Percentiles rank a stretch among this genome's conserved stretches.
Evolutionary conservation across 2,797 vertebrate genomes (phyloP).

Genomic region (Arvicola amphibius): DNA sequence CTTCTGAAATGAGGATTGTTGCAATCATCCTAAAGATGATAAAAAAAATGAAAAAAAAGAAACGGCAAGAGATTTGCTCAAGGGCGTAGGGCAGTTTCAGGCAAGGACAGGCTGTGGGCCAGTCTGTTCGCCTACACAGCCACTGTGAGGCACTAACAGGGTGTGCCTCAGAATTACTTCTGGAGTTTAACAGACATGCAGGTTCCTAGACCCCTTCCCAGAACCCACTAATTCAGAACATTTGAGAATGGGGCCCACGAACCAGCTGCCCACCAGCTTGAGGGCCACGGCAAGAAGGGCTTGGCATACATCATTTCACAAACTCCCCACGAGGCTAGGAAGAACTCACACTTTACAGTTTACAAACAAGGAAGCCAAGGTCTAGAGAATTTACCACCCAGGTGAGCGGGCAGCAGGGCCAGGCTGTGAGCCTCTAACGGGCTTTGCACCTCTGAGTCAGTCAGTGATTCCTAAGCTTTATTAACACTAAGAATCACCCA

Average conservation of each 20-base stretch:
- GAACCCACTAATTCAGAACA: not conserved
- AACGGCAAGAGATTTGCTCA: not conserved
- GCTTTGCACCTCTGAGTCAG: not conserved
- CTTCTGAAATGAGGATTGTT: not conserved
- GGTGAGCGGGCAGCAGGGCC: not conserved
- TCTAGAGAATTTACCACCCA: not conserved
- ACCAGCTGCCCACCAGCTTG: not conserved
- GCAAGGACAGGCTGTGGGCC: not conserved
- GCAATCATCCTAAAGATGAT: not conserved
- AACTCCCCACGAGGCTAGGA: not conserved
- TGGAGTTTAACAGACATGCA: not conserved
- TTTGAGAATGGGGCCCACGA: not conserved
- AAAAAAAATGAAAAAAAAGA: not conserved
- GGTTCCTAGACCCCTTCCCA: not conserved
- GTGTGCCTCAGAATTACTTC: not conserved
- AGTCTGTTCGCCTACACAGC: not conserved
- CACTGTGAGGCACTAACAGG: accelerated
- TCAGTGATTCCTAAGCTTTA: not conserved
- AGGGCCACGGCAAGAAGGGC: not conserved
- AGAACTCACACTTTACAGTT: not conserved
- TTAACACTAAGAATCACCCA: conserved; percentile 2
- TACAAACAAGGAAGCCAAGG: conserved; percentile 2
- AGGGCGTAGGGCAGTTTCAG: not conserved
- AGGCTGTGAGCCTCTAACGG: not conserved
- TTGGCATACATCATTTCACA: not conserved